Percentiles rank a stretch among this genome's conserved stretches.
Conservation (phyloP, 2,888 invertebrate species). For the Gasteruption jaculator region DNA sequence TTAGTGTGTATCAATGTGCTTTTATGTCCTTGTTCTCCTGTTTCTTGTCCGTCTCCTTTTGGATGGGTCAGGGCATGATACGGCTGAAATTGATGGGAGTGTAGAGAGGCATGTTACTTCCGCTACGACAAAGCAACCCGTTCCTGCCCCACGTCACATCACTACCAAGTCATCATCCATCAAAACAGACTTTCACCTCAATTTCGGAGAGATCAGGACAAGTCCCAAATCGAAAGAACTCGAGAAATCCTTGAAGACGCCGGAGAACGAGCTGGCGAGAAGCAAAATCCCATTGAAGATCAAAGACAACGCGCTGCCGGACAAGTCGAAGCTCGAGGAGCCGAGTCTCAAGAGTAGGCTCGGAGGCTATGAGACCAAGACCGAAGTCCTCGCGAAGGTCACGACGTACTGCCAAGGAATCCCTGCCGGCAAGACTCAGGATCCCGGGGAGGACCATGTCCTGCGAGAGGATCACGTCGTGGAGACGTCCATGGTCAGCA, state of each 20-base stretch:
- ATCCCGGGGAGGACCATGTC: background rate
- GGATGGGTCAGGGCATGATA: constrained; percentile 52
- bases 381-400: constrained; percentile 4
- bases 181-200: constrained; percentile 42
- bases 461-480: constrained; percentile 1
- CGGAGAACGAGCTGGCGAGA: constrained; percentile 31
- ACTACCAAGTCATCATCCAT: constrained; percentile 35
- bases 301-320: constrained; percentile 38
- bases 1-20: constrained; percentile 53
- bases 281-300: constrained; percentile 53
- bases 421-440: background rate
- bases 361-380: constrained; percentile 8
- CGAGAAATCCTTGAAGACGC: constrained; percentile 24
- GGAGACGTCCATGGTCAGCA: background rate
- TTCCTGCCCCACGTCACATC: constrained; percentile 46
- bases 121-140: constrained; percentile 48
- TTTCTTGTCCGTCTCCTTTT: constrained; percentile 51
- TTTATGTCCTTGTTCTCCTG: constrained; percentile 52
- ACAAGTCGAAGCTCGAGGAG: too few relatives aligned
- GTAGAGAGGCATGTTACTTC: constrained; percentile 51
- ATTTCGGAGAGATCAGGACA: constrained; percentile 33
- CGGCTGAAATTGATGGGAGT: constrained; percentile 51
- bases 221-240: constrained; percentile 29
- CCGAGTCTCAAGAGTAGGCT: too few relatives aligned
- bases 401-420: background rate